Percentiles rank a stretch among this genome's conserved stretches.
Conservation (phyloP, 2,797 vertebrate species). For the Gambelia wislizenii region DNA sequence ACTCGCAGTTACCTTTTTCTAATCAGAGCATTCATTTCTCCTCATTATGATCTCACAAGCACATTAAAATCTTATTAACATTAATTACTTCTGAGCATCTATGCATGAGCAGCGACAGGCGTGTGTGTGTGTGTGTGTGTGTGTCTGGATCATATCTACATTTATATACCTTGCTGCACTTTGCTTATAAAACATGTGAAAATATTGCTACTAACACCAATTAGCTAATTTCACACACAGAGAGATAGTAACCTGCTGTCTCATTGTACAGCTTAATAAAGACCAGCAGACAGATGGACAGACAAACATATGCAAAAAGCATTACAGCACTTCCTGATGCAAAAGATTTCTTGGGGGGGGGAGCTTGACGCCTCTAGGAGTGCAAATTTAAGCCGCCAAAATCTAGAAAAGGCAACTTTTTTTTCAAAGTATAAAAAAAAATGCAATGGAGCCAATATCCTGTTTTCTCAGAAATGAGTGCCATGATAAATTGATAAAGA, state of each 20-base stretch:
- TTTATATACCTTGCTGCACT: slow-evolving; percentile 87
- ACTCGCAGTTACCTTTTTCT: slow-evolving; percentile 87
- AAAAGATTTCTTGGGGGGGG: slow-evolving; percentile 55
- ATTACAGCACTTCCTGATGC: slow-evolving; percentile 70
- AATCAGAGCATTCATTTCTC: slow-evolving; percentile 90
- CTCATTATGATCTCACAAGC: slow-evolving; percentile 90
- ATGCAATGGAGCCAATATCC: slow-evolving; percentile 68
- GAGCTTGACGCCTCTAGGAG: slow-evolving; percentile 72
- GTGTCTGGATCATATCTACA: slow-evolving; percentile 85
- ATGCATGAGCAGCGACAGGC: slow-evolving; percentile 85
- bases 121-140: slow-evolving; percentile 47
- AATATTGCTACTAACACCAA: slow-evolving; percentile 88
- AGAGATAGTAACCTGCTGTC: slow-evolving; percentile 82
- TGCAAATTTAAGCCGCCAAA: slow-evolving; percentile 64
- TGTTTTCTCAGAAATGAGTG: slow-evolving; percentile 76
- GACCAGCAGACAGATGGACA: slow-evolving; percentile 81
- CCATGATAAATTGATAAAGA: slow-evolving; percentile 77
- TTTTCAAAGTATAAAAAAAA: slow-evolving; percentile 51
- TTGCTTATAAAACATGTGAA: slow-evolving; percentile 89
- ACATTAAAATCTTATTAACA: slow-evolving; percentile 91
- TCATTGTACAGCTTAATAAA: slow-evolving; percentile 80
- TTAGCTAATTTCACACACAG: slow-evolving; percentile 85
- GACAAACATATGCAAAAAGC: slow-evolving; percentile 78
- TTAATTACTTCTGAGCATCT: slow-evolving; percentile 88
- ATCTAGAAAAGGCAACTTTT: slow-evolving; percentile 69